Evolutionary conservation across 2,113 vertebrate species (phyloP).

Genomic region (Rhabdornis inornatus): DNA sequence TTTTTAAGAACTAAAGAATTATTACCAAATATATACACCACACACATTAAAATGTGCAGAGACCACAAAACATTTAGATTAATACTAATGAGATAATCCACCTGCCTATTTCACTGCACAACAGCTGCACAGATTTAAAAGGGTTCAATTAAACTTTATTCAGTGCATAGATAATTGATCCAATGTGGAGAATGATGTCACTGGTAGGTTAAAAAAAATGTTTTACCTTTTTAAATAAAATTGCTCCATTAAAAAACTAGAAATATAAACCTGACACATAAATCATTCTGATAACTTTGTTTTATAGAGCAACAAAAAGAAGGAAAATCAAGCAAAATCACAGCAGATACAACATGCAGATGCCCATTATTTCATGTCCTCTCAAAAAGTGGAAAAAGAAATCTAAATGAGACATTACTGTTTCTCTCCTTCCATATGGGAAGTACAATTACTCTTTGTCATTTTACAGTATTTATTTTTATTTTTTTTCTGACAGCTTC

Average conservation of each 20-base stretch:
- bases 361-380: conserved; percentile 12
- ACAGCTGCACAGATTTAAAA: conserved; percentile 69
- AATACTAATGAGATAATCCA: conserved; percentile 70
- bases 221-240: conserved; percentile 64
- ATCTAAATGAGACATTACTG: neutral
- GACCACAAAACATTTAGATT: conserved; percentile 62
- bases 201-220: conserved; percentile 51
- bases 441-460: neutral
- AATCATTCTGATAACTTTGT: conserved; percentile 47
- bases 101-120: conserved; percentile 57
- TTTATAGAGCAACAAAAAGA: conserved; percentile 52
- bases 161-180: conserved; percentile 68
- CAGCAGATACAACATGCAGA: conserved; percentile 19
- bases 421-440: neutral
- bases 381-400: conserved; percentile 14
- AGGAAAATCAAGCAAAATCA: conserved; percentile 11
- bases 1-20: conserved; percentile 48
- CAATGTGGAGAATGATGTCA: conserved; percentile 58
- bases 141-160: conserved; percentile 75
- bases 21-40: conserved; percentile 52
- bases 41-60: conserved; percentile 64
- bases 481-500: neutral
- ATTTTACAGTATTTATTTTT: neutral
- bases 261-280: conserved; percentile 45
- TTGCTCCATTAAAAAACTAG: conserved; percentile 31